Evolutionary conservation across 1,140 invertebrate genomes (phyloP), one percentile per base, ranked within the genome.

Genomic region (Microvelia longipes): DNA sequence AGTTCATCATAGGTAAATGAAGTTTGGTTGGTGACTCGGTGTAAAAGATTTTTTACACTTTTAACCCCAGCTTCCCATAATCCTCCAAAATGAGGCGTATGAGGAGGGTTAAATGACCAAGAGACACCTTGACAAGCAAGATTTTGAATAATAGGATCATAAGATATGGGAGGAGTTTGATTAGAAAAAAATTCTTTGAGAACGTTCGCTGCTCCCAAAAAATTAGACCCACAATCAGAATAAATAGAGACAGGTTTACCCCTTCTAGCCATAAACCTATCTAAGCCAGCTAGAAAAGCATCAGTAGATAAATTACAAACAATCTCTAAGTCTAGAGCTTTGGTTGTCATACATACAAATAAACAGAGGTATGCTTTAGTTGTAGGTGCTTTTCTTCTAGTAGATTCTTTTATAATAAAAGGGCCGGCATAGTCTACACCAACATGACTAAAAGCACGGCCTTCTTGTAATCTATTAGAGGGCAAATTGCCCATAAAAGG

Each of bases 321-420:
- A 1, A 73, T 11, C 68, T 78, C 76, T 14, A 78, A 28, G 30
- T 78, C 76, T 5, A 76, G 69, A 60, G 75, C 76, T 63, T 71
- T 70, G n/a, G 74, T 75, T 1, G 72, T 64, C 19, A 74, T 68
- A 68, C 76, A 78, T 1, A 75, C 72, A 69, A 76, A 77, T 5
- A 77, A 29, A 29, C 69, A 70, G 19, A 77, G n/a, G 63, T 79
- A 79, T 1, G 68, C 74, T 69, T 80, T 80, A 2, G 66, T 13
- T 15, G 66, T 66, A 62, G 28, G 27, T 15, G 60, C 24, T 74
- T 64, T 65, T 70, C 76, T 27, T 26, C 60, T 27, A 63, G 65
- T 50, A 15, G 14, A 67, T 71, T 75, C 2, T 69, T 60, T 66
- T 28, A 70, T 28, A 65, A n/a, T 24, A 63, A 69, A 75, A 0